Base-by-base conservation (phyloP, 2,797 vertebrate genomes). In the Phaenicophaeus curvirostris region DNA sequence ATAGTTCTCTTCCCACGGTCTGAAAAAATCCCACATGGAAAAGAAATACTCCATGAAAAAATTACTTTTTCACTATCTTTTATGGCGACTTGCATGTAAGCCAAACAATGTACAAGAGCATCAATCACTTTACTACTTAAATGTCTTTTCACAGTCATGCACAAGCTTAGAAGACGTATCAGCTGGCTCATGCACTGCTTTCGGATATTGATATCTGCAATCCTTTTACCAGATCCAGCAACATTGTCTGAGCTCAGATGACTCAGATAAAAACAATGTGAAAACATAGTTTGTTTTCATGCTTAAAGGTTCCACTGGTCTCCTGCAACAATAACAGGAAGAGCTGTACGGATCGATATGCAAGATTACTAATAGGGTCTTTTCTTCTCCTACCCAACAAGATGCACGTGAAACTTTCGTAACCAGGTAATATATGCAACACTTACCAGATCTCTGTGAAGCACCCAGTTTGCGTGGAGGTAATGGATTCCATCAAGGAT, bases 401-500 rank as follows among this genome's bases (percentile, higher is more conserved):
- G 18, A 59, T 0, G 2, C 50, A 89, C 5, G 2, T 44, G 85
- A n/a, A 57, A 51, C 69, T 61, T 85, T n/a, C 44, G 9, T 19
- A 42, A 57, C 15, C 89, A 96, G 78, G 88, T 90, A 58, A 82
- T 39, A 84, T 24, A 39, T 5, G 50, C 14, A 77, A 30, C 50
- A 95, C 98, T 97, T 96, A 98, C 98, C 96, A 98, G 96, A 81
- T 98, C 98, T 96, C 98, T 98, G 94, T 98, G 98, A 95, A 98
- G 98, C 96, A 98, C 98, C 98, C 98, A 98, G 65, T 98, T 98
- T 94, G 98, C 98, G 91, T 98, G 98, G 93, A 98, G 98, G 96
- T 98, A 98, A 98, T 98, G 98, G 89, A 98, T 98, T 97, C 98
- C 98, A 95, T 98, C 98, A 13, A 98, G 98, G 94, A 98, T 98